Conservation (phyloP, 2,797 vertebrate species). For the Onychomys leucogaster region DNA sequence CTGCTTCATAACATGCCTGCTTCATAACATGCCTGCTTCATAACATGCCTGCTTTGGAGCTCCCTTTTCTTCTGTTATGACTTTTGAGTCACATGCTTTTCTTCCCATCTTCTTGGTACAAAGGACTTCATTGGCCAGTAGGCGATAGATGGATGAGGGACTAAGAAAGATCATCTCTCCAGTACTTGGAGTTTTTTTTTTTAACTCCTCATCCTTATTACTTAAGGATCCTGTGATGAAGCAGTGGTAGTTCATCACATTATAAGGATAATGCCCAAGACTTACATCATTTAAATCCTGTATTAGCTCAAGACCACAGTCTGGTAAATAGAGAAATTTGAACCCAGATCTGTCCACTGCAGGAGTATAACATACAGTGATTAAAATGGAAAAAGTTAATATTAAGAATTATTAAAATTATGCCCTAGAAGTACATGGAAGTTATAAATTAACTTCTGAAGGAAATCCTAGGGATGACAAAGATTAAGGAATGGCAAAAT, state of each 20-base stretch:
- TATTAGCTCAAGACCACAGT: slow-evolving; percentile 5
- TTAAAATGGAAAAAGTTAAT: slow-evolving; percentile 56
- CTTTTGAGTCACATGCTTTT: slow-evolving; percentile 34
- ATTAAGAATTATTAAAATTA: not conserved
- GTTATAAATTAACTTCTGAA: not conserved
- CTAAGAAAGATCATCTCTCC: not conserved
- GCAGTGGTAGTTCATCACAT: not conserved
- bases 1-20: slow-evolving; percentile 5
- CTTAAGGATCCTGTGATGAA: not conserved
- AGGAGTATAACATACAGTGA: not conserved
- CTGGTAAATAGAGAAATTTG: slow-evolving; percentile 25
- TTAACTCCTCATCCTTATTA: not conserved
- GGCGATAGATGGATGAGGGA: not conserved
- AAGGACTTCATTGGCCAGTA: not conserved
- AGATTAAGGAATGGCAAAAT: slow-evolving; percentile 10
- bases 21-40: slow-evolving; percentile 21
- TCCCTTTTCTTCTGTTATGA: not conserved
- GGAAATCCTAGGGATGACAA: not conserved
- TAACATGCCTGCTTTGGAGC: not conserved
- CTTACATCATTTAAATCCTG: slow-evolving; percentile 21
- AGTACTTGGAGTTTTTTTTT: not conserved
- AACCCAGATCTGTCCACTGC: not conserved
- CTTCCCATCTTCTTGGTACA: not conserved
- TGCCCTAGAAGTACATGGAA: slow-evolving; percentile 12
- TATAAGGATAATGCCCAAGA: not conserved